phyloP scores from a whole-genome alignment of 2,113 vertebrate species.

The Entelurus aequoreus region DNA sequence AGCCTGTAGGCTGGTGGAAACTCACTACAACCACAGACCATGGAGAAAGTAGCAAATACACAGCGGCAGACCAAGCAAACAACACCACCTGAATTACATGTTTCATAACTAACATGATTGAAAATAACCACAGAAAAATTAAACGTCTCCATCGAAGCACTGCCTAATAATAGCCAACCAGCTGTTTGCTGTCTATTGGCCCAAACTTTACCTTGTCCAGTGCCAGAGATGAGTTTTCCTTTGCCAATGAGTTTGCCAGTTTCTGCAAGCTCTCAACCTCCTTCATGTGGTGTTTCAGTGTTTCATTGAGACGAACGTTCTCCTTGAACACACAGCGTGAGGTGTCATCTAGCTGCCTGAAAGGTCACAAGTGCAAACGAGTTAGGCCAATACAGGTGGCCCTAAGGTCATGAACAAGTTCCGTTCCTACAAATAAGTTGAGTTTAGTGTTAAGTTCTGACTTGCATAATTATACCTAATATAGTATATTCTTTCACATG shows the following conservation, averaged over 20 bases:
- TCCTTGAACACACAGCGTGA: conserved; percentile 78
- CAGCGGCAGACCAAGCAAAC: conserved; percentile 66
- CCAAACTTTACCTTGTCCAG: conserved; percentile 72
- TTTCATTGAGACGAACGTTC: conserved; percentile 73
- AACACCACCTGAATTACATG: conserved; percentile 60
- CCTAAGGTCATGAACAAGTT: too few species aligned
- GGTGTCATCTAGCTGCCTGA: conserved; percentile 76
- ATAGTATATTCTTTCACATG: too few species aligned
- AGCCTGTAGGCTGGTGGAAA: conserved; percentile 65
- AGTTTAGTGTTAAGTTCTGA: too few species aligned
- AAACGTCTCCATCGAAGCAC: conserved; percentile 18
- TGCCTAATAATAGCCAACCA: conserved; percentile 19
- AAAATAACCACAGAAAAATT: conserved; percentile 35
- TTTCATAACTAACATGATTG: conserved; percentile 37
- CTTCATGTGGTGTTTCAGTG: conserved; percentile 71
- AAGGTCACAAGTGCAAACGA: conserved; percentile 27
- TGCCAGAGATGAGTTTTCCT: conserved; percentile 64
- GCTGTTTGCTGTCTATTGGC: conserved; percentile 35
- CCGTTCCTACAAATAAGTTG: too few species aligned
- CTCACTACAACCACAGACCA: conserved; percentile 61
- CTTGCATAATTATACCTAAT: too few species aligned
- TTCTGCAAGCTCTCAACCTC: conserved; percentile 69
- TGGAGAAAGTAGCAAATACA: conserved; percentile 67
- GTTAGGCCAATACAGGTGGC: not conserved
- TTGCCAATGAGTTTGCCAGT: conserved; percentile 55